phyloP scores from a whole-genome alignment of 2,888 invertebrate genomes.

The Blomia tropicalis region DNA sequence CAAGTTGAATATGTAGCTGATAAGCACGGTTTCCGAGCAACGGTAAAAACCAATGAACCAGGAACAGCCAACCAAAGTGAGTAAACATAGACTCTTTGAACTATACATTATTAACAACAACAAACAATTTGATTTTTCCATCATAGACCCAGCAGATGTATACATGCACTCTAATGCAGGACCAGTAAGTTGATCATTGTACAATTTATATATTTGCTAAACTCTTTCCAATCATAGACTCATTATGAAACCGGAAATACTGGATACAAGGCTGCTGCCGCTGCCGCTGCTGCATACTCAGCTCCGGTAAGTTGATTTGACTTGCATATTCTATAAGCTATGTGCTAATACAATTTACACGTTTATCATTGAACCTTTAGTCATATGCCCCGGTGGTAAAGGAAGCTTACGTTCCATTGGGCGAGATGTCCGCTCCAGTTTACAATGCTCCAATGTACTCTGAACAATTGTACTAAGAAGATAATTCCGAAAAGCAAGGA shows the following conservation, averaged over 20 bases:
- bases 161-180: conserved; percentile 17
- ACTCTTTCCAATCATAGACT: neutral
- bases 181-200: conserved; percentile 1
- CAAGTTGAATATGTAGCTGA: conserved; percentile 28
- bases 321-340: neutral
- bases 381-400: neutral
- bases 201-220: neutral
- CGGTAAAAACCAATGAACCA: conserved; percentile 29
- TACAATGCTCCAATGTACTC: conserved; percentile 4
- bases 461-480: too few relatives aligned
- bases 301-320: conserved; percentile 17
- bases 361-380: neutral
- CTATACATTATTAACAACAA: neutral
- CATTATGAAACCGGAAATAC: neutral
- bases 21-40: conserved; percentile 27
- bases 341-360: neutral
- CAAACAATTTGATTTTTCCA: neutral
- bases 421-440: conserved; percentile 13
- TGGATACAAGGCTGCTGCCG: conserved; percentile 12
- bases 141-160: conserved; percentile 18
- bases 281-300: conserved; percentile 14
- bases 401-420: neutral
- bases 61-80: conserved; percentile 26
- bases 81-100: neutral
- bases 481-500: too few relatives aligned